A percentile compares a stretch with the other conserved stretches of the same genome.
phyloP scores from a whole-genome alignment of 2,797 vertebrate genomes.

The Meriones psammophilus region DNA sequence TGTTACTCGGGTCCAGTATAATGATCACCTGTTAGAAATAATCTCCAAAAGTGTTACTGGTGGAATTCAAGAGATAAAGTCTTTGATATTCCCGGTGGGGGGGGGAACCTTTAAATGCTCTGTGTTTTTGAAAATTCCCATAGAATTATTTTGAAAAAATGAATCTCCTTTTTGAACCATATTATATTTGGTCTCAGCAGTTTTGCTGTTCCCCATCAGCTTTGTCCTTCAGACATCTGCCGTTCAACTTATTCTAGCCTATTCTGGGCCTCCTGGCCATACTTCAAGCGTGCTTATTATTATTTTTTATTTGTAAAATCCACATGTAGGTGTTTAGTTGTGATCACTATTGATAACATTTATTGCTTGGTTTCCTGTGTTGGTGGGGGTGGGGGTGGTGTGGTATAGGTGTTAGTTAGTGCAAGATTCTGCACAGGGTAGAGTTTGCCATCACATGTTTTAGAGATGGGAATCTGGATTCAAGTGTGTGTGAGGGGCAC shows the following conservation, averaged over 20 bases:
- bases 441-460: background rate
- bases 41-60: background rate
- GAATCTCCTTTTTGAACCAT: background rate
- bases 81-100: background rate
- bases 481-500: background rate
- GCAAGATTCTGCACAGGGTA: too few species aligned
- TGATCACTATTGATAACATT: background rate
- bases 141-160: background rate
- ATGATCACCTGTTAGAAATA: background rate
- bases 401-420: background rate
- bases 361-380: background rate
- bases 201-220: background rate
- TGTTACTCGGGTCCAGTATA: background rate
- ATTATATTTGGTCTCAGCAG: background rate
- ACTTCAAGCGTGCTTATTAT: background rate
- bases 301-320: constrained; percentile 10
- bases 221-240: background rate
- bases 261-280: background rate
- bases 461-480: background rate
- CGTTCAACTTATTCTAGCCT: background rate
- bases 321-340: background rate
- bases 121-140: constrained; percentile 35
- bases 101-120: constrained; percentile 19
- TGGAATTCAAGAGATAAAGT: background rate
- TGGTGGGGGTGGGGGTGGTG: too few species aligned